Conservation (phyloP, 2,888 invertebrate genomes). For the Agriopis marginaria region DNA sequence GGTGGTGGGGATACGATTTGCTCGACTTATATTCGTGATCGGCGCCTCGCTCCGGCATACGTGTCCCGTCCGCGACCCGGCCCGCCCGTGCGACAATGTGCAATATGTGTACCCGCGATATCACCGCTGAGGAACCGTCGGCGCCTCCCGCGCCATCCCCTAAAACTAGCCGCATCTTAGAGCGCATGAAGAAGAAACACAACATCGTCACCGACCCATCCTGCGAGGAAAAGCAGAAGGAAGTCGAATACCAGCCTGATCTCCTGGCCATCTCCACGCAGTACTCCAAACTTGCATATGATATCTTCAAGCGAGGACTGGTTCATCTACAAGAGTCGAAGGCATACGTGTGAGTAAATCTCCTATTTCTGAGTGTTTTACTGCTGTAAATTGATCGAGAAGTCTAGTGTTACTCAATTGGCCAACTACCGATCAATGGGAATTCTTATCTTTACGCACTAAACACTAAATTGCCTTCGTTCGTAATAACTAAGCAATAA, state of each 20-base stretch:
- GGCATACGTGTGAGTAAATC: constrained; percentile 79
- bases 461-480: background rate
- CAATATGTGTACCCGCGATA: constrained; percentile 78
- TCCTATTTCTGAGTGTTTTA: constrained; percentile 4
- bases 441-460: constrained; percentile 10
- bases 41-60: constrained; percentile 52
- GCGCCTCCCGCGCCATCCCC: constrained; percentile 48
- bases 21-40: constrained; percentile 72
- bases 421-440: constrained; percentile 10
- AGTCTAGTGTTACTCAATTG: background rate
- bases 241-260: constrained; percentile 78
- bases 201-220: constrained; percentile 74
- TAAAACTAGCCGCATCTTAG: constrained; percentile 58
- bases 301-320: constrained; percentile 67
- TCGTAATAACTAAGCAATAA: background rate
- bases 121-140: constrained; percentile 53
- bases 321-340: constrained; percentile 76
- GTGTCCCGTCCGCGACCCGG: constrained; percentile 49
- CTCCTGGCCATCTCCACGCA: constrained; percentile 81
- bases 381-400: background rate
- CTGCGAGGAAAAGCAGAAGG: constrained; percentile 68
- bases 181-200: constrained; percentile 79
- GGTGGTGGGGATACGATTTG: constrained; percentile 68
- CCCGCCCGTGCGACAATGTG: constrained; percentile 63
- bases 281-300: constrained; percentile 74